Evolutionary conservation across 2,888 invertebrate genomes (phyloP).

Genomic region (Catonia carolina): DNA sequence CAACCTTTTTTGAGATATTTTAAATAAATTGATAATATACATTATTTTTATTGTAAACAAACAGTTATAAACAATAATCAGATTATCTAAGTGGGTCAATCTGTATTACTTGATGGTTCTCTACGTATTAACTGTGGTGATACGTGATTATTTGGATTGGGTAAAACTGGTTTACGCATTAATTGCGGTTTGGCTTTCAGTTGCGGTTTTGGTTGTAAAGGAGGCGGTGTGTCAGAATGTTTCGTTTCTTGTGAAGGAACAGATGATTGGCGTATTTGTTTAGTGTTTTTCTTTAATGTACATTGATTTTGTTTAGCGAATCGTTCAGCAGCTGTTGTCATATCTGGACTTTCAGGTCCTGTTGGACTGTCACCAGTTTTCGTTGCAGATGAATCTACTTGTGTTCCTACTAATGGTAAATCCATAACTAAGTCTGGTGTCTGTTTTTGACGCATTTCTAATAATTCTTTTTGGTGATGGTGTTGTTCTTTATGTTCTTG

Average conservation of each 20-base stretch:
- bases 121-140: constrained; percentile 22
- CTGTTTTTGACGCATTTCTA: constrained; percentile 49
- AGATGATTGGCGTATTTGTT: constrained; percentile 34
- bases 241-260: constrained; percentile 20
- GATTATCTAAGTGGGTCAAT: too few species aligned
- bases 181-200: constrained; percentile 76
- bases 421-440: constrained; percentile 81
- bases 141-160: constrained; percentile 10
- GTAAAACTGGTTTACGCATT: constrained; percentile 41
- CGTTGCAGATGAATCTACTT: constrained; percentile 19
- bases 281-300: constrained; percentile 64
- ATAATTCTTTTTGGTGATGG: constrained; percentile 36
- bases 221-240: constrained; percentile 27
- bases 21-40: too few species aligned
- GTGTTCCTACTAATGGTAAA: constrained; percentile 51
- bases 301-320: constrained; percentile 74
- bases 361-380: constrained; percentile 31
- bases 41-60: too few species aligned
- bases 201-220: constrained; percentile 52
- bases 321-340: constrained; percentile 67
- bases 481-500: neutral
- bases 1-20: too few species aligned
- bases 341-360: constrained; percentile 53
- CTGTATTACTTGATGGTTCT: constrained; percentile 12
- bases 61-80: too few species aligned